Base-by-base conservation (phyloP, 2,113 vertebrate species). In the Psammodynastes pulverulentus region DNA sequence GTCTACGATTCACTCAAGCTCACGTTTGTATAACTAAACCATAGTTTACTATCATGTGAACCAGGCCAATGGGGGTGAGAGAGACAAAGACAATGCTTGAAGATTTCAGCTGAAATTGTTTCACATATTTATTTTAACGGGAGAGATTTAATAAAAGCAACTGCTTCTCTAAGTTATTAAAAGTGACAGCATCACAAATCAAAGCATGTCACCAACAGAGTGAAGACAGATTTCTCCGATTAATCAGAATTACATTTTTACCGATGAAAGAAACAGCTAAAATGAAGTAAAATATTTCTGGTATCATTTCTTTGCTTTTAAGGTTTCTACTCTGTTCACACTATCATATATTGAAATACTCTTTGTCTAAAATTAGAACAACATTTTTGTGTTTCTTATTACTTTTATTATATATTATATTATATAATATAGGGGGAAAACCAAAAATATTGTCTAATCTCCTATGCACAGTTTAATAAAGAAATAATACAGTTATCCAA, bases 171-270 rank as follows among this genome's bases (percentile, higher is more conserved):
- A 84, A 87, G 92, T 95, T 96, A 97, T 94, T 95, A 94, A 96
- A 97, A 97, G 96, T 21, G 94, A 96, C 95, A 96, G 96, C 95
- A 94, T 96, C 96, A 96, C 97, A 96, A 98, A 98, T 98, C 97
- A 97, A 96, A 96, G 96, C 86, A 93, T 95, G 96, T 96, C 96
- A 96, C 93, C 94, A 96, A 94, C 92, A 97, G 96, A 96, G 97
- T 94, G 95, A 96, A 97, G 97, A 97, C 96, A 96, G 96, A 96
- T 97, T 96, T 94, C 94, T 94, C 97, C 97, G 96, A 97, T 98
- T 97, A 97, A 97, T 97, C 97, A 97, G 96, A 98, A 98, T 97
- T 98, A 98, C 97, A 97, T 96, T 97, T 95, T 96, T 91, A 94
- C 85, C 95, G 95, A 93, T 52, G 93, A 96, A 96, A 92, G 92